phyloP scores from a whole-genome alignment of 2,888 invertebrate genomes.

The Criorhina ranunculi region DNA sequence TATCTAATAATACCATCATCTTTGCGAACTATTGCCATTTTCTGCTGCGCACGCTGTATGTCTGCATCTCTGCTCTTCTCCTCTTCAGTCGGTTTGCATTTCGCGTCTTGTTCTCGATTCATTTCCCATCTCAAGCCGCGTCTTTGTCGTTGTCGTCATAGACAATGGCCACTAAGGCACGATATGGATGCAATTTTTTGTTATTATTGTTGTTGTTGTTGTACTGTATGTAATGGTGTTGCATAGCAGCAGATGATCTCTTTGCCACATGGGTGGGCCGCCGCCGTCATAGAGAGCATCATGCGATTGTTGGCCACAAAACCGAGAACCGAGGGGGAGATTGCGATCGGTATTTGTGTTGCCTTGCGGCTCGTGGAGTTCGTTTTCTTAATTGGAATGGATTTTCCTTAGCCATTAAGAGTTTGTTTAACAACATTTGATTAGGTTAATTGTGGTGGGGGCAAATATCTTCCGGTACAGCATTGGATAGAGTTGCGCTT shows the following conservation, averaged over 20 bases:
- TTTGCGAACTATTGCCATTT: constrained; percentile 63
- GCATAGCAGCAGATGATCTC: constrained; percentile 65
- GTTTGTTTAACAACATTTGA: constrained; percentile 75
- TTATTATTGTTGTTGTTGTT: not conserved
- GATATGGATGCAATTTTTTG: constrained; percentile 52
- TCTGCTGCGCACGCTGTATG: constrained; percentile 13
- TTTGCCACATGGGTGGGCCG: constrained; percentile 72
- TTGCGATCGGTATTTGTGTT: constrained; percentile 58
- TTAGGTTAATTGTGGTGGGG: constrained; percentile 61
- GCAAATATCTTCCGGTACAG: constrained; percentile 47
- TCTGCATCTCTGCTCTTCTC: not conserved
- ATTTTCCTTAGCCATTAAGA: constrained; percentile 60
- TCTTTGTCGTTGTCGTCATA: constrained; percentile 45
- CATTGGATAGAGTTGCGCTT: not conserved
- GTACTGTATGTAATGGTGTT: constrained; percentile 46
- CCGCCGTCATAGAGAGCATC: constrained; percentile 24
- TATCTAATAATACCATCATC: constrained; percentile 72
- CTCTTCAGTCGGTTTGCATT: constrained; percentile 25
- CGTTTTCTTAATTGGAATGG: constrained; percentile 67
- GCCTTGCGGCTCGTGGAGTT: constrained; percentile 49
- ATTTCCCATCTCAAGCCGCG: constrained; percentile 46
- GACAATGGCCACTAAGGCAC: constrained; percentile 67
- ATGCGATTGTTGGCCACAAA: constrained; percentile 62
- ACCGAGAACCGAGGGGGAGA: constrained; percentile 56
- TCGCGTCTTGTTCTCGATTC: constrained; percentile 62